Evolutionary conservation across 2,888 invertebrate species (phyloP), one percentile per base, ranked within the genome.

Genomic region (Tipula vernalis): DNA sequence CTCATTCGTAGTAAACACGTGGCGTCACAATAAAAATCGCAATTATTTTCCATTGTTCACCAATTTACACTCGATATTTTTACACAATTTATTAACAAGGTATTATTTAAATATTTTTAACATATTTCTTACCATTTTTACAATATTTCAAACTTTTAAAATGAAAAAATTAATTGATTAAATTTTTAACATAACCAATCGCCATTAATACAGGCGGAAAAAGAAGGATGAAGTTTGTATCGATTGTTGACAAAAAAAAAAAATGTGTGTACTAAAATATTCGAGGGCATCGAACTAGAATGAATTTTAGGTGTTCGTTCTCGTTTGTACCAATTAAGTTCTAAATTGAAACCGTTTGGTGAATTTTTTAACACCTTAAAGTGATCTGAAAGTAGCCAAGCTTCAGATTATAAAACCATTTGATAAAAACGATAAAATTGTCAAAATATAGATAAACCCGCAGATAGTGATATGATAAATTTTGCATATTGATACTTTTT

Each of bases 131-230:
- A 84, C 84, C 84, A 84, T 84, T 84, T 84, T 84, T 39, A 39
- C 2, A 10, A 39, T 84, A 84, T 84, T 39, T 71, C 39, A 84
- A 84, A 84, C 84, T 84, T 84, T 84, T 84, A 39, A 39, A 39
- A 84, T 39, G 36, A 84, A 84, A 84, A 84, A 84, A 39, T 84
- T 39, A 84, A 39, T 39, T 15, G 15, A 39, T 41, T 84, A 84
- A 84, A 84, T 84, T 84, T 84, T 84, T 84, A 84, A 84, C 84
- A 84, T 84, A 36, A 84, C 84, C 84, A 84, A 39, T 84, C 84
- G 84, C 84, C 84, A 84, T 84, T 84, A 84, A 41, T 15, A 84
- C 84, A 84, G 84, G 84, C 84, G 84, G 84, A 84, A 84, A 84
- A 84, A 84, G 84, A 84, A 84, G 3, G 84, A 12, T 84, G 84